phyloP scores from a whole-genome alignment of 2,888 invertebrate genomes.

The Phaedon cochleariae region DNA sequence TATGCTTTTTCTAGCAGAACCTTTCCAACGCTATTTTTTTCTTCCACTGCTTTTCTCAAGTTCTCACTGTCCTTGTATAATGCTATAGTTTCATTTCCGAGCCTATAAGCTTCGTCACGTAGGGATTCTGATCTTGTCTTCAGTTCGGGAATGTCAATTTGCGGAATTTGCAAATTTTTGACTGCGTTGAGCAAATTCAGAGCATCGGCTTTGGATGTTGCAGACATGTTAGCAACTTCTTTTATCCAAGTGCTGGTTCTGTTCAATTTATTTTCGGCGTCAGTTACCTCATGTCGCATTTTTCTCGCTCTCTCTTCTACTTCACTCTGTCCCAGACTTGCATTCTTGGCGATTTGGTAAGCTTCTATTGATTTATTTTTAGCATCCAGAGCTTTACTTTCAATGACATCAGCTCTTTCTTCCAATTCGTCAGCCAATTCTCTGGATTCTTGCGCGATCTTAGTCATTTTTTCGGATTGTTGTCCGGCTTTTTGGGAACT shows the following conservation, averaged over 20 bases:
- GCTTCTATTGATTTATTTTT: slow-evolving; percentile 85
- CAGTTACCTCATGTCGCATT: slow-evolving; percentile 72
- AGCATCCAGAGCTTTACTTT: slow-evolving; percentile 80
- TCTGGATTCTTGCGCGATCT: slow-evolving; percentile 89
- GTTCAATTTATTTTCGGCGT: slow-evolving; percentile 74
- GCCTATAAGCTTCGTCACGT: slow-evolving; percentile 73
- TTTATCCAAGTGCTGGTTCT: slow-evolving; percentile 76
- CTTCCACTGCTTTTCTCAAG: slow-evolving; percentile 69
- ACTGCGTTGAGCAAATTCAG: slow-evolving; percentile 83
- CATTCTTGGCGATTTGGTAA: slow-evolving; percentile 79
- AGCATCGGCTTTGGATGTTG: slow-evolving; percentile 78
- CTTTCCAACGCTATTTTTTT: slow-evolving; percentile 72
- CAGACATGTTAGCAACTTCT: slow-evolving; percentile 78
- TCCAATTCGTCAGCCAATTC: slow-evolving; percentile 81
- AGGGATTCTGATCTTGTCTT: slow-evolving; percentile 74
- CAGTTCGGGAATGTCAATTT: slow-evolving; percentile 76
- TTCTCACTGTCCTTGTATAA: slow-evolving; percentile 67
- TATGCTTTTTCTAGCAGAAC: slow-evolving; percentile 71
- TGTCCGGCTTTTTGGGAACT: slow-evolving; percentile 87
- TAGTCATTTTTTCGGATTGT: slow-evolving; percentile 91
- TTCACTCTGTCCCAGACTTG: slow-evolving; percentile 53
- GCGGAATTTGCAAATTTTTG: slow-evolving; percentile 80
- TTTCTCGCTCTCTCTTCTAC: slow-evolving; percentile 73
- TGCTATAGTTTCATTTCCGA: slow-evolving; percentile 65
- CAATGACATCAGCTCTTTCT: slow-evolving; percentile 80